These are phyloP conservation scores for Dinothrombium tinctorium DNA, from an alignment of 1,140 invertebrate genomes.

Conservation along the genomic window DNA sequence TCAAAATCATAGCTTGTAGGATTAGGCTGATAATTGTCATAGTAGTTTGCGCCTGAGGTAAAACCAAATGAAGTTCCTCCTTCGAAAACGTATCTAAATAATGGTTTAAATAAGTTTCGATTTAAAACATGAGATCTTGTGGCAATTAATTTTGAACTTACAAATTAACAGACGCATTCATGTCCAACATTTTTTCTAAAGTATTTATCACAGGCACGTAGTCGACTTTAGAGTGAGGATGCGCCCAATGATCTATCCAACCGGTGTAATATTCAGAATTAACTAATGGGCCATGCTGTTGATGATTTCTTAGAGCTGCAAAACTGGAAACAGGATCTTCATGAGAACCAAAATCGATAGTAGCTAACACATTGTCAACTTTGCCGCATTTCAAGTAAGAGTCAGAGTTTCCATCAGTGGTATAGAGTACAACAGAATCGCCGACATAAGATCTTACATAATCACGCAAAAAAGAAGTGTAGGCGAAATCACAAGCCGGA, in stretches of 20 bases:
- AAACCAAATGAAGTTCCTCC: too few species aligned
- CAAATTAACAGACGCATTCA: conserved; percentile 20
- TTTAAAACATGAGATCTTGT: conserved; percentile 15
- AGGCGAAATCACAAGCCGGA: conserved; percentile 15
- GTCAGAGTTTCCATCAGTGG: conserved; percentile 10
- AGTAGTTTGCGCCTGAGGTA: conserved; percentile 16
- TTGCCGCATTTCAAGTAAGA: conserved; percentile 32
- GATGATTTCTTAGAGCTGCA: conserved; percentile 25
- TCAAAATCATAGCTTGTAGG: conserved; percentile 29
- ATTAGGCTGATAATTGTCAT: conserved; percentile 14
- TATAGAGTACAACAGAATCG: conserved; percentile 11
- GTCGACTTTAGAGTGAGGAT: conserved; percentile 14
- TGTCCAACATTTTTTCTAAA: conserved; percentile 17
- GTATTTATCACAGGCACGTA: conserved; percentile 9
- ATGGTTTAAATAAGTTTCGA: conserved; percentile 12
- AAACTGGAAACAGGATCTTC: conserved; percentile 4
- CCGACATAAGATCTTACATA: conserved; percentile 5
- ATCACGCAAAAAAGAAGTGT: conserved; percentile 8
- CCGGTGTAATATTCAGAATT: conserved; percentile 78
- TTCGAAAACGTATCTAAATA: too few species aligned
- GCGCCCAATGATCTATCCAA: conserved; percentile 37
- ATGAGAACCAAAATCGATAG: conserved; percentile 43
- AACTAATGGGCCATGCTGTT: conserved; percentile 38
- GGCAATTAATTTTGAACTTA: too few species aligned
- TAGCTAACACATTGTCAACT: conserved; percentile 38